Base-by-base conservation (phyloP, 2,113 vertebrate species). In the Electrona antarctica region DNA sequence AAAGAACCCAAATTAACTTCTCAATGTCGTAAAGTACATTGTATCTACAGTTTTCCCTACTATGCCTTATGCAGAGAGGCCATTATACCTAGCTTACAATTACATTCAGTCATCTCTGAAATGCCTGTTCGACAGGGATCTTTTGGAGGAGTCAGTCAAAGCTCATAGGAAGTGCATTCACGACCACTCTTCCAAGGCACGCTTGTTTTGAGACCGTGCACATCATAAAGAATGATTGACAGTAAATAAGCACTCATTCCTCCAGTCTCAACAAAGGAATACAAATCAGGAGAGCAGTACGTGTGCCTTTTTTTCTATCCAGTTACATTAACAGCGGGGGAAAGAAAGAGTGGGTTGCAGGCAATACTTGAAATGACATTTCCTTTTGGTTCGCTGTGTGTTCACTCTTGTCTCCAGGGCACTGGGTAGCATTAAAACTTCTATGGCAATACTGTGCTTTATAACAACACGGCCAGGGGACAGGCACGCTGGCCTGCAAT, bases 371-470 rank as follows among this genome's bases (percentile, higher is more conserved):
- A 78, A 82, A 85, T 80, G 77, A 84, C 83, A 82, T 89, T 89
- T 80, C 74, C 76, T 73, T 84, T 79, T 70, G 69, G 58, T 78
- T 73, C 58, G 58, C 64, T 67, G 80, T 74, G 71, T 79, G 70
- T 76, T 80, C 84, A 90, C 85, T 85, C 67, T 76, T 69, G 80
- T 86, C 92, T 86, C 78, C 67, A 71, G 84, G 85, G 86, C 72
- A 61, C 57, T 10, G 9, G 66, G 67, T 59, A 67, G 73, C 77
- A 82, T 86, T 85, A 80, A 82, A 76, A 75, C 83, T 79, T 86
- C 80, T 86, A 76, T 89, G 82, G 79, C 67, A 82, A 89, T 86
- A 82, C 61, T 69, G 74, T 64, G 79, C 73, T 81, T 82, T 76
- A 80, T 82, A 85, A 87, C 86, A 89, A 77, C 54, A 76, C 29